Evolutionary conservation across 1,140 invertebrate species (phyloP), one percentile per base, ranked within the genome.

Genomic region (Charaxes varanes): DNA sequence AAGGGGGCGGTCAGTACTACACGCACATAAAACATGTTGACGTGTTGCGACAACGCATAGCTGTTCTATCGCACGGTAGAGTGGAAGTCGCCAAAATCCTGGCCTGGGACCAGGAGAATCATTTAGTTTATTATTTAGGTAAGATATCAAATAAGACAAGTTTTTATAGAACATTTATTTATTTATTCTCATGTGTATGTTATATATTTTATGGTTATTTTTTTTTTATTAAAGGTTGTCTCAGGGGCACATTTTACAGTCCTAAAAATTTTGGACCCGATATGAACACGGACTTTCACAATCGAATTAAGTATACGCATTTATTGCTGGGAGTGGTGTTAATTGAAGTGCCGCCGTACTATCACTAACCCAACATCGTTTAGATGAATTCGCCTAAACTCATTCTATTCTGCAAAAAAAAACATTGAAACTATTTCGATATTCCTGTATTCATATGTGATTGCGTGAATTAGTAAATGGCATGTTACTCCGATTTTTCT

Each of bases 1-100:
- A 97, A 63, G 93, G 91, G 5, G 90, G 88, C 3, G 87, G 88
- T 23, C 93, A 95, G 58, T 90, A 92, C 63, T 96, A 92, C 79
- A 94, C 93, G 15, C 94, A 97, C 82, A 94, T 97, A 62, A 95
- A 94, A 57, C 92, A 95, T 66, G 87, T 94, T 12, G 93, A 92
- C 21, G 88, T 93, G 19, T 88, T 89, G n/a, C 90, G 94, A 62
- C 91, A 93, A 67, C 88, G 91, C 56, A 94, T 93, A 66, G 90
- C 93, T 1, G 93, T 95, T 3, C 86, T 97, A 6, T 96, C 94
- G 12, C 92, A 94, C 63, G 95, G 94, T 3, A 88, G 89, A 46
- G 94, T 93, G 69, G 95, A 97, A 81, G 95, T 97, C 41, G 84
- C 74, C 31, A 67, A 78, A 41, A 95, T 97, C 59, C 86, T 96